Evolutionary conservation across 2,888 invertebrate species (phyloP).

Genomic region (Patella depressa): DNA sequence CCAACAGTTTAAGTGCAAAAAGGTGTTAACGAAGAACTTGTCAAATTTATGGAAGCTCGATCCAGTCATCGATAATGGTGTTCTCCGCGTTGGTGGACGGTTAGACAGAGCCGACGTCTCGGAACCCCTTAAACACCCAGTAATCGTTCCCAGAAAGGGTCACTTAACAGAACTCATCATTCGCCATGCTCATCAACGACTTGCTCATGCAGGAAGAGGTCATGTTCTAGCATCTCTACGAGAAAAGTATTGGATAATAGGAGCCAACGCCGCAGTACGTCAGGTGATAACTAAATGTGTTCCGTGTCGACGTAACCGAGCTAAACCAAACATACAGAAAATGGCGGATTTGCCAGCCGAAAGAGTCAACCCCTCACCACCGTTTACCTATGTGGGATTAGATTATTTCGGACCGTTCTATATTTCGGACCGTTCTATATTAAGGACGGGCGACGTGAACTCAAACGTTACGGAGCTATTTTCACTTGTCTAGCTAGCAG

Average conservation of each 20-base stretch:
- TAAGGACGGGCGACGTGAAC: conserved; percentile 11
- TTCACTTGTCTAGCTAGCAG: conserved; percentile 27
- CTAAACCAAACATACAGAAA: neutral
- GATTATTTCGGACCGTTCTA: conserved; percentile 27
- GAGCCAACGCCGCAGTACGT: neutral
- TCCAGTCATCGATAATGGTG: neutral
- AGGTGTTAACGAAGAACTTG: too few relatives aligned
- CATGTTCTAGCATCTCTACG: neutral
- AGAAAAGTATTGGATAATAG: neutral
- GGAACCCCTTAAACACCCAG: neutral
- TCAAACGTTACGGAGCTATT: conserved; percentile 17
- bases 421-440: conserved; percentile 24
- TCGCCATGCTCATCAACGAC: neutral
- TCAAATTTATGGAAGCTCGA: neutral
- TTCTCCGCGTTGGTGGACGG: neutral
- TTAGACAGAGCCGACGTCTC: neutral
- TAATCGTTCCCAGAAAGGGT: neutral
- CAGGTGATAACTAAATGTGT: neutral
- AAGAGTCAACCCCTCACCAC: conserved; percentile 16
- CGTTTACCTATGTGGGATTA: conserved; percentile 21
- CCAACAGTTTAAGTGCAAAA: neutral
- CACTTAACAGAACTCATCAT: neutral
- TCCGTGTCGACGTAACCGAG: neutral
- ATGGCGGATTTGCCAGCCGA: neutral
- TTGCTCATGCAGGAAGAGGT: neutral